phyloP scores from a whole-genome alignment of 2,113 vertebrate species.

The Octodon degus region DNA sequence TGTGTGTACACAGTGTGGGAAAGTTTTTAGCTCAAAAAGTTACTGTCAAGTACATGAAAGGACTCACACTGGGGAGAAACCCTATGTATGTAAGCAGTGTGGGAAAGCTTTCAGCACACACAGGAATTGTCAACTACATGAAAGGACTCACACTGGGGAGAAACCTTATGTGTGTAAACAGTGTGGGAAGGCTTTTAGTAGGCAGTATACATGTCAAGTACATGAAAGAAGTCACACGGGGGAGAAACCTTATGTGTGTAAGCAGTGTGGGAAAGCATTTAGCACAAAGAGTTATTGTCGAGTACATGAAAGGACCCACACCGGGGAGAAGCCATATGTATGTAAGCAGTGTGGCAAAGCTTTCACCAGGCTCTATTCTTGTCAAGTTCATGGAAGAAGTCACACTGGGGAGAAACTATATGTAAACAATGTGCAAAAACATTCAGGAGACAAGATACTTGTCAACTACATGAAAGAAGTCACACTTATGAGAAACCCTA shows the following conservation, averaged over 20 bases:
- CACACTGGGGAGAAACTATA: not conserved
- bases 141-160: not conserved
- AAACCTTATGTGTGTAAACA: not conserved
- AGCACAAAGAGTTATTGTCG: not conserved
- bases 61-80: not conserved
- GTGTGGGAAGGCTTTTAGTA: not conserved
- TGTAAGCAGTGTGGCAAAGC: not conserved
- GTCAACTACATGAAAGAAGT: not conserved
- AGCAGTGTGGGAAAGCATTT: not conserved
- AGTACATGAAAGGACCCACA: not conserved
- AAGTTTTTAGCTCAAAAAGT: not conserved
- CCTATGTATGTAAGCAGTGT: not conserved
- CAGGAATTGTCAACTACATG: not conserved
- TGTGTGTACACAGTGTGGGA: not conserved
- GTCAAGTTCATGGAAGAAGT: not conserved
- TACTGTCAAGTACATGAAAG: not conserved
- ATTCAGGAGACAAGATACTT: not conserved
- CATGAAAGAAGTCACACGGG: not conserved
- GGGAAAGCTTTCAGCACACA: not conserved
- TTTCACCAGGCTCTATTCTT: not conserved
- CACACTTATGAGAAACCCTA: not conserved
- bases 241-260: not conserved
- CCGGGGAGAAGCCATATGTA: not conserved
- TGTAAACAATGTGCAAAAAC: not conserved
- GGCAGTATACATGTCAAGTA: not conserved